A percentile compares a stretch with the other conserved stretches of the same genome.
phyloP scores from a whole-genome alignment of 1,140 invertebrate species.

The Lepidostoma basale region DNA sequence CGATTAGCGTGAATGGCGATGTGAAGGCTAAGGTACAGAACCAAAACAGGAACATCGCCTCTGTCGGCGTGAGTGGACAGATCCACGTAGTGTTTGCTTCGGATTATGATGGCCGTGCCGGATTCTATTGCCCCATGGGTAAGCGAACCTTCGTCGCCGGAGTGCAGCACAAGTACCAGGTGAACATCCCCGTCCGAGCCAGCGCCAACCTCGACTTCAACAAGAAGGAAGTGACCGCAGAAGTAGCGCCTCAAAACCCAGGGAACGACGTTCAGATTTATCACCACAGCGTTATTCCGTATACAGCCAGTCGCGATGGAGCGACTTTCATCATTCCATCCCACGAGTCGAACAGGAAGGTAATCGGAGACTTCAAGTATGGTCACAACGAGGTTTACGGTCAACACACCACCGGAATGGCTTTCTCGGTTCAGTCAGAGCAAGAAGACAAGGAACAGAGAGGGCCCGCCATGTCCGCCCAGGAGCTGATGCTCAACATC shows the following conservation, averaged over 20 bases:
- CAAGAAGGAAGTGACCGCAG: constrained; percentile 54
- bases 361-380: constrained; percentile 49
- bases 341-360: constrained; percentile 52
- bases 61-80: constrained; percentile 53
- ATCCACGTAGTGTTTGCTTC: constrained; percentile 56
- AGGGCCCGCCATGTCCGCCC: constrained; percentile 53
- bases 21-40: constrained; percentile 47
- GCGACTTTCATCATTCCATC: constrained; percentile 57
- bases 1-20: constrained; percentile 55
- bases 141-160: constrained; percentile 64
- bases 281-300: constrained; percentile 65
- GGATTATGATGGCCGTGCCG: constrained; percentile 63
- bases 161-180: constrained; percentile 63
- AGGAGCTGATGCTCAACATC: neutral
- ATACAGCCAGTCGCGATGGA: constrained; percentile 62
- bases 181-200: constrained; percentile 60
- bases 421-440: constrained; percentile 59
- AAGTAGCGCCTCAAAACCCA: constrained; percentile 56
- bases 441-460: constrained; percentile 55
- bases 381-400: constrained; percentile 52
- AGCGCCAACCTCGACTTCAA: constrained; percentile 54
- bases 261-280: constrained; percentile 59
- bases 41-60: constrained; percentile 43
- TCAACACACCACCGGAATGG: constrained; percentile 52
- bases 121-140: constrained; percentile 68